phyloP scores from a whole-genome alignment of 2,888 invertebrate genomes.

The Meandrusa payeni region DNA sequence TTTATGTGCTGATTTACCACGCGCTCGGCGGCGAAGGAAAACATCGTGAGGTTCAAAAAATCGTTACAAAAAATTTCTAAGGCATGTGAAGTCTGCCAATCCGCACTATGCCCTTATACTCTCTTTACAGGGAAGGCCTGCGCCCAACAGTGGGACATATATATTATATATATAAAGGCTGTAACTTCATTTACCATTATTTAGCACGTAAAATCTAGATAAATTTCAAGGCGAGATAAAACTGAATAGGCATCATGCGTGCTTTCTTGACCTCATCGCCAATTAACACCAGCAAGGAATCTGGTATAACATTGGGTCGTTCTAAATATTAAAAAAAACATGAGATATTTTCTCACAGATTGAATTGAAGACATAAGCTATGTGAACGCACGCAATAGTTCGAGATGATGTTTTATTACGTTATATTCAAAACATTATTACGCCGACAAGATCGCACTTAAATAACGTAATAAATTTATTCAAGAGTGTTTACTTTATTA shows the following conservation, averaged over 20 bases:
- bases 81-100: too few relatives aligned
- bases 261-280: conserved; percentile 12
- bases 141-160: too few relatives aligned
- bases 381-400: not conserved
- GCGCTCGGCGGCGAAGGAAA: too few relatives aligned
- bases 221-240: conserved; percentile 1
- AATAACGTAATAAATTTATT: conserved; percentile 40
- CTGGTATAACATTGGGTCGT: not conserved
- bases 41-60: too few relatives aligned
- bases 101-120: too few relatives aligned
- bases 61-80: too few relatives aligned
- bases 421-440: conserved; percentile 36
- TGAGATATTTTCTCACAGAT: not conserved
- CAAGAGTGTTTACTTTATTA: conserved; percentile 65
- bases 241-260: conserved; percentile 7
- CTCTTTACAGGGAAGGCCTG: too few relatives aligned
- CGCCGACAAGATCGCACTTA: conserved; percentile 42
- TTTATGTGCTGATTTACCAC: too few relatives aligned
- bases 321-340: not conserved
- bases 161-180: too few relatives aligned
- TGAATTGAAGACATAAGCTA: not conserved
- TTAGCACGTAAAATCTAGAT: not conserved
- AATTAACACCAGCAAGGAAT: conserved; percentile 1
- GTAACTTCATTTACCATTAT: too few relatives aligned
- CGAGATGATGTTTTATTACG: conserved; percentile 28